Evolutionary conservation across 2,797 vertebrate genomes (phyloP), one percentile per base, ranked within the genome.

Genomic region (Xiphophorus birchmanni): DNA sequence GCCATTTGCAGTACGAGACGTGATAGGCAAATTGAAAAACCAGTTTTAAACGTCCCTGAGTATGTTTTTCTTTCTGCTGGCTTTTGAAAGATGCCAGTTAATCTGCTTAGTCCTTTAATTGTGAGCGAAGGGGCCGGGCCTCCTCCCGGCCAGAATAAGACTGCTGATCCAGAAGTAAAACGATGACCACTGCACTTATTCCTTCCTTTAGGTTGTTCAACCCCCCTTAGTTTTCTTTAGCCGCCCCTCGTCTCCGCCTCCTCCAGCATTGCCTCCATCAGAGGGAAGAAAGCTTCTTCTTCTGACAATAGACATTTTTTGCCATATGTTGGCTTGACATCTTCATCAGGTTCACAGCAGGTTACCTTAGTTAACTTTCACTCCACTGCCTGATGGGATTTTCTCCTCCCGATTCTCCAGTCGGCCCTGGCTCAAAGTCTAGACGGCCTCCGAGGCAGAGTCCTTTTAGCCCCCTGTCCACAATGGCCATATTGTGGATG

Each of bases 301-400:
- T 96, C 96, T 94, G 96, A 97, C 97, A 98, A 97, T 97, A 94
- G 96, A 96, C 95, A 95, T 97, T 97, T 98, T 93, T 95, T 94
- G 95, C 97, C 97, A 95, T 98, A 97, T 98, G 98, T 97, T 97
- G 96, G 94, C 95, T 97, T 97, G 96, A 97, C 97, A 95, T 98
- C 97, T 98, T 98, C 97, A 98, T 99, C 97, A 98, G 97, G 97
- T 97, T 98, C 98, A 96, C 98, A 96, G 96, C 97, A 96, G 98
- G 98, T 93, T 95, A 96, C 96, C 96, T 98, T 97, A 97, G 97
- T 97, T 96, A 96, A 96, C 97, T 98, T 98, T 98, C 98, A 99
- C 97, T 97, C 95, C 96, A 98, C 95, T 97, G 98, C 96, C 95
- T 98, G 96, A 98, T 96, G 96, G 97, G 97, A 99, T 99, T 99